Evolutionary conservation across 2,888 invertebrate genomes (phyloP).

Genomic region (Papilio protenor): DNA sequence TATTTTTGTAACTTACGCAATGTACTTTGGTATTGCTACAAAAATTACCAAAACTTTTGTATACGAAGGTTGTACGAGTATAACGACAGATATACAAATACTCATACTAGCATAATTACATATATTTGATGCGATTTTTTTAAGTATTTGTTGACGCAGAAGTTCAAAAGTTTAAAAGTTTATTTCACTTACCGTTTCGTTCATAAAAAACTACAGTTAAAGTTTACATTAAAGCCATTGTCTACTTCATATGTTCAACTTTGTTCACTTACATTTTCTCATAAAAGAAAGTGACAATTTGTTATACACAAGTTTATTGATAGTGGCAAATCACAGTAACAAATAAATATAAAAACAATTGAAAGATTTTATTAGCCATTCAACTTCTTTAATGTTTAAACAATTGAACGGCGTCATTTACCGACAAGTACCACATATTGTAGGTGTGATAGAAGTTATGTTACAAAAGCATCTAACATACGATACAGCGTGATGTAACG

Average conservation of each 20-base stretch:
- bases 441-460: constrained; percentile 24
- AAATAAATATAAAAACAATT: background rate
- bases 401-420: constrained; percentile 8
- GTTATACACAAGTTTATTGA: background rate
- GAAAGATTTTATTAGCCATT: background rate
- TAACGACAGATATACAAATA: background rate
- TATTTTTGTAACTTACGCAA: constrained; percentile 24
- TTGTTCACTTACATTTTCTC: no score
- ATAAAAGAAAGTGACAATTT: no score
- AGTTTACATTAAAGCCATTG: no score
- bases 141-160: no score
- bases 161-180: no score
- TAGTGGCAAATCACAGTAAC: background rate
- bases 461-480: constrained; percentile 26
- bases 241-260: no score
- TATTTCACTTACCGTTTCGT: no score
- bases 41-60: background rate
- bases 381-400: background rate
- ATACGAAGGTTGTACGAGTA: background rate
- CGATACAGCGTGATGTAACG: constrained; percentile 46
- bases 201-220: no score
- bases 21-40: constrained; percentile 3
- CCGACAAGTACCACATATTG: background rate
- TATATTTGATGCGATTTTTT: background rate
- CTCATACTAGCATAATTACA: background rate